phyloP scores from a whole-genome alignment of 1,140 invertebrate genomes.

The Leptinotarsa defecta region DNA sequence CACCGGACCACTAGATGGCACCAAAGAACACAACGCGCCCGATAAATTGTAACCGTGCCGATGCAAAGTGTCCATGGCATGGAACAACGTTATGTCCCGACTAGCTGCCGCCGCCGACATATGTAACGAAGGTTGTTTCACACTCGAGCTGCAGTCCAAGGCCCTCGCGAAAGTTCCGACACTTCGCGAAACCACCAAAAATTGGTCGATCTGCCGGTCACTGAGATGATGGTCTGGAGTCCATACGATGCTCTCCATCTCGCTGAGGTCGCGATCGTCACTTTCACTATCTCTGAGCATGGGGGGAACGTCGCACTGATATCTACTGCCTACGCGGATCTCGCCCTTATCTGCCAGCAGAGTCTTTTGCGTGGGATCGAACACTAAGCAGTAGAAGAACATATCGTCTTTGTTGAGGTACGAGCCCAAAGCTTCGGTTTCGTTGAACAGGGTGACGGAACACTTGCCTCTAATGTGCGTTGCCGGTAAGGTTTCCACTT shows the following conservation, averaged over 20 bases:
- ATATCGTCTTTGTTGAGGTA: conserved; percentile 98
- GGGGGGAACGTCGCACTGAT: conserved; percentile 89
- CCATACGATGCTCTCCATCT: conserved; percentile 92
- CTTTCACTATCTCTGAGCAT: conserved; percentile 76
- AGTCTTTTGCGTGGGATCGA: conserved; percentile 98
- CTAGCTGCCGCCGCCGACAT: conserved; percentile 99
- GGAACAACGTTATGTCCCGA: conserved; percentile 97
- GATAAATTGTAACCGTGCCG: conserved; percentile 87
- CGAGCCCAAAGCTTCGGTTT: conserved; percentile 93
- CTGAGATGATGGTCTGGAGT: conserved; percentile 86
- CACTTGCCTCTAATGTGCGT: conserved; percentile 99
- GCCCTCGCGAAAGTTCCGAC: conserved; percentile 98
- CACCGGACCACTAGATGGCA: conserved; percentile 93
- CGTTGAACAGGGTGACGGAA: conserved; percentile 95
- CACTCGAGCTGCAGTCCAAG: conserved; percentile 95
- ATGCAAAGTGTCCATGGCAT: conserved; percentile 98
- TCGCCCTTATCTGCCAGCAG: conserved; percentile 96
- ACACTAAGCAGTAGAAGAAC: conserved; percentile 99
- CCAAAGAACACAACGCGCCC: conserved; percentile 88
- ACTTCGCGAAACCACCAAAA: conserved; percentile 94
- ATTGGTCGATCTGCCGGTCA: conserved; percentile 98
- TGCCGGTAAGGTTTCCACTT: conserved; percentile 96
- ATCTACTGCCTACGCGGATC: conserved; percentile 89
- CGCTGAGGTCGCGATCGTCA: conserved; percentile 75
- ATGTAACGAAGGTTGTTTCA: conserved; percentile 97